Evolutionary conservation across 2,888 invertebrate species (phyloP).

Genomic region (Leptinotarsa tumamoca): DNA sequence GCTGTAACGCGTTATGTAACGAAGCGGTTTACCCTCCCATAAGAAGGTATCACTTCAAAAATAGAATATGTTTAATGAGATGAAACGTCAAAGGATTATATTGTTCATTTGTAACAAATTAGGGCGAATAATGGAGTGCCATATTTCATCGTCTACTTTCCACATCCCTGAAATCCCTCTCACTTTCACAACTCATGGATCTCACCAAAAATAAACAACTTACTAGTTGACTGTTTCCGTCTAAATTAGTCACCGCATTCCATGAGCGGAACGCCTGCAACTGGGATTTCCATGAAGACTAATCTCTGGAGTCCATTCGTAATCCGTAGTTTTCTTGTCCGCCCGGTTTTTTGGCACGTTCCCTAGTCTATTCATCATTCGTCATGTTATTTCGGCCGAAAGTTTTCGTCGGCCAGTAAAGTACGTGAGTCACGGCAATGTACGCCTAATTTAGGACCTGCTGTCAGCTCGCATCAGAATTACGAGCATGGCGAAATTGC

Average conservation of each 20-base stretch:
- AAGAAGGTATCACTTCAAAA: no score
- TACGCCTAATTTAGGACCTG: slow-evolving; percentile 28
- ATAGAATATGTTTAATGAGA: no score
- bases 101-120: no score
- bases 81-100: no score
- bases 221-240: background rate
- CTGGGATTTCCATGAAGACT: background rate
- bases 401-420: slow-evolving; percentile 15
- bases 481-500: slow-evolving; percentile 17
- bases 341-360: slow-evolving; percentile 2
- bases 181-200: background rate
- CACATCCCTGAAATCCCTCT: background rate
- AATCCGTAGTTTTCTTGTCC: slow-evolving; percentile 6
- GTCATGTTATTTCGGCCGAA: slow-evolving; percentile 16
- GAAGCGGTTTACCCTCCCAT: no score
- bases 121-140: background rate
- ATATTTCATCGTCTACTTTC: no score
- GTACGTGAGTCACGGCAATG: slow-evolving; percentile 17
- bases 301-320: slow-evolving; percentile 2
- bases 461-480: slow-evolving; percentile 20
- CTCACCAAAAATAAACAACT: background rate
- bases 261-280: background rate
- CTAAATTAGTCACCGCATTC: background rate
- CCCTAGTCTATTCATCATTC: background rate
- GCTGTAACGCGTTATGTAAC: no score